These are phyloP conservation scores for Corydoras sp. DNA, from an alignment of 2,113 vertebrate genomes.

Conservation along the genomic window DNA sequence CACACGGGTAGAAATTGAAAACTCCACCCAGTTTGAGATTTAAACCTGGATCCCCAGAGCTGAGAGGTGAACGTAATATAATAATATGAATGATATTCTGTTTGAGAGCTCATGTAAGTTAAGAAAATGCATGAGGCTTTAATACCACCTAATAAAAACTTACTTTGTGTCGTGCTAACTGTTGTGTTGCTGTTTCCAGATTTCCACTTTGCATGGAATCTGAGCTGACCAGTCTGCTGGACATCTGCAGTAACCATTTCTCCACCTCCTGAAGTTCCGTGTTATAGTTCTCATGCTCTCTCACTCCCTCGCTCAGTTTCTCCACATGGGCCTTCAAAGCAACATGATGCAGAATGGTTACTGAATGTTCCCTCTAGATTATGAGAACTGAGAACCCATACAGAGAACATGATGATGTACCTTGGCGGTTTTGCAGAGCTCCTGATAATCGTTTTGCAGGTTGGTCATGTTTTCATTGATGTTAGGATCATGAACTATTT, in stretches of 20 bases:
- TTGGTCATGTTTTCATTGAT: slow-evolving; percentile 74
- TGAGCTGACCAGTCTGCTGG: slow-evolving; percentile 81
- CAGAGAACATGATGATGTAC: slow-evolving; percentile 50
- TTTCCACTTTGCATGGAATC: slow-evolving; percentile 76
- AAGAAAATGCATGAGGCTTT: no score
- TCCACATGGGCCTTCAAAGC: slow-evolving; percentile 67
- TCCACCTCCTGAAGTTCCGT: slow-evolving; percentile 87
- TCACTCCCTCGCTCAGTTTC: slow-evolving; percentile 75
- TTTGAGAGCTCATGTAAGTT: no score
- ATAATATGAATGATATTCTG: no score
- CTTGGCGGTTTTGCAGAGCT: slow-evolving; percentile 71
- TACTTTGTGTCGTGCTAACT: slow-evolving; percentile 92
- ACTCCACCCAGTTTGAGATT: no score
- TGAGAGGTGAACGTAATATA: no score
- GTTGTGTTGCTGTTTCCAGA: slow-evolving; percentile 86
- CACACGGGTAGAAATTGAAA: no score
- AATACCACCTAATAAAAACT: no score
- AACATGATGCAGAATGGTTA: not conserved
- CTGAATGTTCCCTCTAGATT: no score
- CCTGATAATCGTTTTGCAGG: slow-evolving; percentile 77
- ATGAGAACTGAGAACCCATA: no score
- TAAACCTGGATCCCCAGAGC: no score
- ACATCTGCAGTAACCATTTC: slow-evolving; percentile 96
- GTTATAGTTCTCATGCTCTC: slow-evolving; percentile 87
- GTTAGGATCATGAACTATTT: slow-evolving; percentile 68